A percentile compares a stretch with the other conserved stretches of the same genome.
Evolutionary conservation across 2,797 vertebrate species (phyloP).

Genomic region (Prionace glauca): DNA sequence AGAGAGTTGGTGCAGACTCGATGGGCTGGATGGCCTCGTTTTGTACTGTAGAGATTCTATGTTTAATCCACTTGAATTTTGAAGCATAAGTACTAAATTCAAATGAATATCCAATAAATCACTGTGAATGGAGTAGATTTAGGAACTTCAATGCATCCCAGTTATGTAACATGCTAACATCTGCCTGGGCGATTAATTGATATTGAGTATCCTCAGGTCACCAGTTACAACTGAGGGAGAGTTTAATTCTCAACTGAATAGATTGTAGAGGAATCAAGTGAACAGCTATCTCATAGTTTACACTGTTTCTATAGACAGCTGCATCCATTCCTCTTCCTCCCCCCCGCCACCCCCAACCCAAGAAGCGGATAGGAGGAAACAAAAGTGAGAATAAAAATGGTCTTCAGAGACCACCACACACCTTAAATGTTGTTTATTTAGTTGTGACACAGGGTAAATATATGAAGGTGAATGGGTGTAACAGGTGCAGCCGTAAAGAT

Average conservation of each 20-base stretch:
- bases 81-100: neutral
- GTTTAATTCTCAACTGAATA: neutral
- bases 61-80: neutral
- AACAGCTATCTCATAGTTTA: neutral
- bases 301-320: neutral
- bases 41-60: too few relatives aligned
- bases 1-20: too few relatives aligned
- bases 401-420: neutral
- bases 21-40: too few relatives aligned
- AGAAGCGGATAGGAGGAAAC: neutral
- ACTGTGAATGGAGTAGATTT: neutral
- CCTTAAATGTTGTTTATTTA: neutral
- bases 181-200: neutral
- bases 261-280: neutral
- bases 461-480: neutral
- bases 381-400: neutral
- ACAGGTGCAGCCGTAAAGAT: neutral
- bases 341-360: too few relatives aligned
- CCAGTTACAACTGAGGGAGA: neutral
- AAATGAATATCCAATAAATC: neutral
- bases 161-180: neutral
- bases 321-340: too few relatives aligned
- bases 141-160: neutral
- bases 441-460: neutral
- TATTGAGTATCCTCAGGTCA: neutral